phyloP scores from a whole-genome alignment of 2,797 vertebrate species.

The Notoglanidium macrostoma region DNA sequence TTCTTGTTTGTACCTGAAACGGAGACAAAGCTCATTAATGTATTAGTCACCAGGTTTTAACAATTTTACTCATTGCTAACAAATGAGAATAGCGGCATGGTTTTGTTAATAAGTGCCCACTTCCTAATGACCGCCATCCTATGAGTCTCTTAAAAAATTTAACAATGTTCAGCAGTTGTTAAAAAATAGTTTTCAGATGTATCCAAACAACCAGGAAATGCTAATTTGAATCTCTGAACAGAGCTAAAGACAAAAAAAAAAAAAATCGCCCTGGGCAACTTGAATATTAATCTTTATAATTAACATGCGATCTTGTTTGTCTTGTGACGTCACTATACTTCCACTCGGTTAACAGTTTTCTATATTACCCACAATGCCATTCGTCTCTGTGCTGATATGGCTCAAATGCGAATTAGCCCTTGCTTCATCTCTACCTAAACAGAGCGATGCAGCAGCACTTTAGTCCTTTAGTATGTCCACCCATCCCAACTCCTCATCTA shows the following conservation, averaged over 20 bases:
- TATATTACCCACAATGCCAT: not conserved
- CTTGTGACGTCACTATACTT: not conserved
- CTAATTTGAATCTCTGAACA: not conserved
- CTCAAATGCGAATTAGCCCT: not conserved
- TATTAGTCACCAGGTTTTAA: constrained; percentile 23
- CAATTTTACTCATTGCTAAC: not conserved
- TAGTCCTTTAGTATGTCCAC: not conserved
- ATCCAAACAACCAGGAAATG: not conserved
- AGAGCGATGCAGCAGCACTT: not conserved
- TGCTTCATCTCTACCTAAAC: constrained; percentile 2
- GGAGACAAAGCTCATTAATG: constrained; percentile 38
- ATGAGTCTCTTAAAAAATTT: not conserved
- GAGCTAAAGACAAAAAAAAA: not conserved
- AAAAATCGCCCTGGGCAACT: not conserved
- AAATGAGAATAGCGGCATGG: constrained; percentile 7
- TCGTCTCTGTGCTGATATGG: not conserved
- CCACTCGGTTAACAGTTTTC: not conserved
- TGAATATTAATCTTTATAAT: not conserved
- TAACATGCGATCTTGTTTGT: not conserved
- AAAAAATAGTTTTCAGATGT: not conserved
- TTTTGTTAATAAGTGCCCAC: constrained; percentile 2
- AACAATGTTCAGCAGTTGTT: not conserved
- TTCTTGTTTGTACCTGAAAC: constrained; percentile 81
- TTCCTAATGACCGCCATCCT: not conserved
- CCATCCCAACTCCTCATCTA: not conserved